phyloP scores from a whole-genome alignment of 2,797 vertebrate species.

The Columba guinea region DNA sequence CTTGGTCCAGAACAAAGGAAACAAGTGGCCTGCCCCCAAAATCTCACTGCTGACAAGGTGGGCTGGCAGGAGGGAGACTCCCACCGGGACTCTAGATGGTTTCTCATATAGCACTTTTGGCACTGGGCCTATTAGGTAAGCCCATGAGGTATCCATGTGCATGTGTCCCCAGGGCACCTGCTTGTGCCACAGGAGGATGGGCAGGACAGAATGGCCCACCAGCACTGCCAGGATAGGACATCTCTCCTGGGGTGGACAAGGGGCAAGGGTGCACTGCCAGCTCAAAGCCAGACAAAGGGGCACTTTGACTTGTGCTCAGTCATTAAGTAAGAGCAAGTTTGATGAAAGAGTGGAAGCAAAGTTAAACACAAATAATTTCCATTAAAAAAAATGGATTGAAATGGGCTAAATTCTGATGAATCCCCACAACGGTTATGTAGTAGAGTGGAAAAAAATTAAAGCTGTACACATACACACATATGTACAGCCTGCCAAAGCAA shows the following conservation, averaged over 20 bases:
- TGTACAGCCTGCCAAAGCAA: not conserved
- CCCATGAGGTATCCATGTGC: too few species aligned
- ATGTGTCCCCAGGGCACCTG: not conserved
- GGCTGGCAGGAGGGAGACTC: not conserved
- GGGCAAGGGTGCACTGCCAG: fast-evolving
- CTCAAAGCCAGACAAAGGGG: not conserved
- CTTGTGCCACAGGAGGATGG: fast-evolving
- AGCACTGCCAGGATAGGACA: not conserved
- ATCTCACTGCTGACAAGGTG: not conserved
- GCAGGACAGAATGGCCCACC: not conserved
- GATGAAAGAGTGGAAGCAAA: not conserved
- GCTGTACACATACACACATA: not conserved
- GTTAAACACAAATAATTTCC: not conserved
- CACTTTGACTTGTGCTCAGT: not conserved
- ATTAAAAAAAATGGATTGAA: not conserved
- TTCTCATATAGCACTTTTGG: not conserved
- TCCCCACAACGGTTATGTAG: not conserved
- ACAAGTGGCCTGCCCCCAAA: not conserved
- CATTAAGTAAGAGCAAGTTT: not conserved
- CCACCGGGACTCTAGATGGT: not conserved
- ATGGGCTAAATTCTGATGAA: not conserved
- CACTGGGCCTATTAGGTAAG: not conserved
- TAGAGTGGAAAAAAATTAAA: constrained; percentile 14
- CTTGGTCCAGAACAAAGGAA: not conserved
- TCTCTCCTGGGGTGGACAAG: fast-evolving